Evolutionary conservation across 2,888 invertebrate genomes (phyloP).

Genomic region (Oscheius myriophilus): DNA sequence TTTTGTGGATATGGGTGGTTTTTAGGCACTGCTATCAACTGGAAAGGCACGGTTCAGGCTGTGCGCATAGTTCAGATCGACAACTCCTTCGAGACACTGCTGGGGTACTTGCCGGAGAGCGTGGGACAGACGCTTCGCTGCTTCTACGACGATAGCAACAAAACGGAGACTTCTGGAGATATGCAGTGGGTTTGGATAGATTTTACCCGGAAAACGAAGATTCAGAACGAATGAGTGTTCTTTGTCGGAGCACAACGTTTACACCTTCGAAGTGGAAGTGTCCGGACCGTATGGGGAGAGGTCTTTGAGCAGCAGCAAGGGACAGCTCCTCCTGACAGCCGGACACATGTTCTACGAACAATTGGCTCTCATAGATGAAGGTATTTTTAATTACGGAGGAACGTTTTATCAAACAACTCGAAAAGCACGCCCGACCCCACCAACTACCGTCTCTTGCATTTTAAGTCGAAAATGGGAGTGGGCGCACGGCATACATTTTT

Average conservation of each 20-base stretch:
- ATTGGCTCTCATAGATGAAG: slow-evolving; percentile 57
- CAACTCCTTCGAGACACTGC: slow-evolving; percentile 62
- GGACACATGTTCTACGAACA: slow-evolving; percentile 56
- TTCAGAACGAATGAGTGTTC: slow-evolving; percentile 52
- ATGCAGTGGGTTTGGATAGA: slow-evolving; percentile 21
- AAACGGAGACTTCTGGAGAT: slow-evolving; percentile 26
- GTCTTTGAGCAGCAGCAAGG: slow-evolving; percentile 53
- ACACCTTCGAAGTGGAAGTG: slow-evolving; percentile 64
- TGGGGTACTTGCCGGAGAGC: slow-evolving; percentile 64
- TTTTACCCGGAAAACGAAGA: background rate
- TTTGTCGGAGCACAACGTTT: slow-evolving; percentile 59
- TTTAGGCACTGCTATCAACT: slow-evolving; percentile 56
- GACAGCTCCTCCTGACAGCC: slow-evolving; percentile 55
- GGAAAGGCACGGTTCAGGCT: slow-evolving; percentile 61
- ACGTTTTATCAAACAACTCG: background rate
- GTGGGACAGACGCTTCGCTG: slow-evolving; percentile 59
- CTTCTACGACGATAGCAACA: slow-evolving; percentile 65
- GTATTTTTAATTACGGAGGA: slow-evolving; percentile 29
- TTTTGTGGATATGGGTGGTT: background rate
- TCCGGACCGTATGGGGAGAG: slow-evolving; percentile 64
- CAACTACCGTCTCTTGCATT: too few relatives aligned
- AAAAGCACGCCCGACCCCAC: too few relatives aligned
- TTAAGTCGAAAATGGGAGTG: too few relatives aligned
- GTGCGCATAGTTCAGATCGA: slow-evolving; percentile 61
- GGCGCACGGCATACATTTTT: too few relatives aligned